Base-by-base conservation (phyloP, 2,797 vertebrate species). In the Picus viridis region DNA sequence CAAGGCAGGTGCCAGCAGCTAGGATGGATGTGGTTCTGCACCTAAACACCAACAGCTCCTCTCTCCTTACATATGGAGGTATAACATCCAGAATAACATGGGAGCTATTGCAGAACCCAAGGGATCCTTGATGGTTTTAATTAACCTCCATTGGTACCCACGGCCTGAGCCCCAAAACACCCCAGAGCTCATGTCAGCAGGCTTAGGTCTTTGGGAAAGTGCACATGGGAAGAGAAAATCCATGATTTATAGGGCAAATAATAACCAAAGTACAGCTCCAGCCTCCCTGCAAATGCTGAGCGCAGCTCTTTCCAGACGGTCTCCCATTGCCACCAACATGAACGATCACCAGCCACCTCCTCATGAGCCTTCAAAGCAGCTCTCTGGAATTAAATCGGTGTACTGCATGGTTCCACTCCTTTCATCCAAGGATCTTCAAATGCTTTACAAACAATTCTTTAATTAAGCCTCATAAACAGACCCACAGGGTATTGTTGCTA, bases 381-480 rank as follows among this genome's bases (percentile, higher is more conserved):
- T 68, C 65, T 47, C 69, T 8, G 57, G 75, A 79, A 84, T 84
- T 83, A 92, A 84, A 82, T 62, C 73, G 23, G n/a, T 16, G 10
- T 20, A 56, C 43, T 70, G 73, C 83, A 56, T 0, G 3, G 65
- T 32, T 69, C 65, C 86, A 90, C 1, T 70, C 86, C 67, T 94
- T 94, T 93, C 82, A 92, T 80, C 74, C 70, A 73, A 47, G 63
- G 72, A 70, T 47, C 75, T 74, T 81, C 53, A 19, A 83, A 26
- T 41, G 53, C 71, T 88, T 89, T 78, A 80, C 65, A 87, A 92
- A 74, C 83, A 83, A 74, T 57, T 65, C 57, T 53, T 90, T 92
- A 82, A 95, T 94, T 96, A 93, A 94, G 17, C 64, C 51, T 92
- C 53, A 41, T 71, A 79, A 92, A 58, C 23, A 84, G 71, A 78